These are phyloP conservation scores for Gasterosteus nipponicus DNA, from an alignment of 2,113 vertebrate genomes.

Conservation along the genomic window DNA sequence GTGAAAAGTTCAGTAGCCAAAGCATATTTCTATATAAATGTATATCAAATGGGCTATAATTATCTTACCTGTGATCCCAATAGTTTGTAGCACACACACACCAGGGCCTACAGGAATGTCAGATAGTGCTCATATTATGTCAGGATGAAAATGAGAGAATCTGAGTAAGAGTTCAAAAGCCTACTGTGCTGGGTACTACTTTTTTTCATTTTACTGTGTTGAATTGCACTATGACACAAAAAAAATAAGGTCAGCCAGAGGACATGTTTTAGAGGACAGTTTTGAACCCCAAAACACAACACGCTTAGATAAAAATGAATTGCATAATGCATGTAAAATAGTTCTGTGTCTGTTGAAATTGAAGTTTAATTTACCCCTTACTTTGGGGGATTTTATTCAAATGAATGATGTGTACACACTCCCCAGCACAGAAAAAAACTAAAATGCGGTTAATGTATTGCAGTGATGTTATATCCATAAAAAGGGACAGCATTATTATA, in stretches of 20 bases:
- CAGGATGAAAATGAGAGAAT: background rate
- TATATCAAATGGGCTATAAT: background rate
- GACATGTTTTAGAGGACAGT: background rate
- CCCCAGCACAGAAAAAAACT: background rate
- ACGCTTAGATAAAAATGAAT: background rate
- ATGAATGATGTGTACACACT: background rate
- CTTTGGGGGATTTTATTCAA: background rate
- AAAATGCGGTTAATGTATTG: constrained; percentile 5
- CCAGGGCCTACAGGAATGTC: background rate
- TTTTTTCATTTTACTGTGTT: background rate
- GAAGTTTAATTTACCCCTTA: background rate
- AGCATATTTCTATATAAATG: background rate
- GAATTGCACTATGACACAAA: background rate
- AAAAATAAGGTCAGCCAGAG: background rate
- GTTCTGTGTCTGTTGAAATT: background rate
- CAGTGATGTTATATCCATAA: background rate
- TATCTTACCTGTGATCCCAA: background rate
- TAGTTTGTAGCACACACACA: background rate
- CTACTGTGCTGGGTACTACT: background rate
- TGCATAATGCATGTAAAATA: background rate
- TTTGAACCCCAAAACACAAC: background rate
- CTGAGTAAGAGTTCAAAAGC: background rate
- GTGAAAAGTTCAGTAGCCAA: background rate
- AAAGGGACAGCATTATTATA: background rate
- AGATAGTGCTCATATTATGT: background rate